Conservation (phyloP, 1,140 invertebrate species). For the Maniola jurtina region DNA sequence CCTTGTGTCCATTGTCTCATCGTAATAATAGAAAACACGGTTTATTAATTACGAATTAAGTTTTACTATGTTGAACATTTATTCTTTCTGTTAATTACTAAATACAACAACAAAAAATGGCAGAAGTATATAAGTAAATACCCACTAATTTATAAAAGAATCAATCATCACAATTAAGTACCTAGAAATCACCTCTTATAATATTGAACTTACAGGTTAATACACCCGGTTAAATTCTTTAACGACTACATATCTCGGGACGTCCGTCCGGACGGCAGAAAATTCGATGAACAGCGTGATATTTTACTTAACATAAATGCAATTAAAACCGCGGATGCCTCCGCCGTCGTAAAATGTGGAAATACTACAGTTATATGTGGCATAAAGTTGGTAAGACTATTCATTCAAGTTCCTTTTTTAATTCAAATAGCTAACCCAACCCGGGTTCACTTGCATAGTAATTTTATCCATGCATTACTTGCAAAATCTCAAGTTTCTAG, state of each 20-base stretch:
- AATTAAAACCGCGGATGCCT: conserved; percentile 63
- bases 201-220: conserved; percentile 46
- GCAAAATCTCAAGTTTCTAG: no score
- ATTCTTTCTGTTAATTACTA: no score
- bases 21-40: no score
- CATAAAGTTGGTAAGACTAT: conserved; percentile 57
- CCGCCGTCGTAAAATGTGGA: conserved; percentile 65
- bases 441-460: not conserved
- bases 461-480: not conserved
- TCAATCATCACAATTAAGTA: conserved; percentile 2
- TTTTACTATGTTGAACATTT: no score
- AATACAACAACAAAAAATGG: conserved; percentile 33
- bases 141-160: conserved; percentile 2
- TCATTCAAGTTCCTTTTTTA: not conserved
- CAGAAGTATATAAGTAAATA: conserved; percentile 60
- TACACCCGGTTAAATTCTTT: conserved; percentile 68
- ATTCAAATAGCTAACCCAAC: not conserved
- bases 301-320: conserved; percentile 65
- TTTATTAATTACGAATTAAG: no score
- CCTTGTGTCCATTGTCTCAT: no score
- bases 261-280: conserved; percentile 58
- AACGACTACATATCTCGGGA: conserved; percentile 59
- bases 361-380: conserved; percentile 69
- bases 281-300: conserved; percentile 56
- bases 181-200: conserved; percentile 7